Conservation (phyloP, 2,113 vertebrate species). For the Odontesthes bonariensis region DNA sequence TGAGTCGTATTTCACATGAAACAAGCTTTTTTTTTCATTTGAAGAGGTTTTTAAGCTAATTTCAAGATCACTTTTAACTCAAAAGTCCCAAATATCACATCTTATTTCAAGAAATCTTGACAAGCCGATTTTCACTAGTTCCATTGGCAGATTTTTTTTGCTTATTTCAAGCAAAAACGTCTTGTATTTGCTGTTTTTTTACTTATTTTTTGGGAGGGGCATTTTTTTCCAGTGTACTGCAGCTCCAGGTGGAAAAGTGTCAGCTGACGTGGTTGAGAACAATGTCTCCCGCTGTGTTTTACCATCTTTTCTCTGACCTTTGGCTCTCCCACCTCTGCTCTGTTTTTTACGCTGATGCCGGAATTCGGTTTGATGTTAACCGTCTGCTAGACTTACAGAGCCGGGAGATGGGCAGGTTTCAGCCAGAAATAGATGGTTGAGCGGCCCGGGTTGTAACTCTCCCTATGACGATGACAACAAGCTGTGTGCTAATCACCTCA, state of each 20-base stretch:
- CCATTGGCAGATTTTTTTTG: no score
- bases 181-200: no score
- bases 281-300: not conserved
- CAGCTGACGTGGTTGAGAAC: slow-evolving; percentile 14
- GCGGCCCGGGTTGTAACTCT: slow-evolving; percentile 27
- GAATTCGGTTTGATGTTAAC: slow-evolving; percentile 4
- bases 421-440: slow-evolving; percentile 45
- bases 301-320: slow-evolving; percentile 25
- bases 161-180: no score
- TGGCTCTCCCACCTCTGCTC: slow-evolving; percentile 16
- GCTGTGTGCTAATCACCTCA: not conserved
- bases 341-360: slow-evolving; percentile 29
- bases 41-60: no score
- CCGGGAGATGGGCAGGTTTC: slow-evolving; percentile 10
- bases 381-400: not conserved
- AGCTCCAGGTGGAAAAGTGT: not conserved
- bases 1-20: no score
- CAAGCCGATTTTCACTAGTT: no score
- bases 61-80: no score
- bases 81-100: no score
- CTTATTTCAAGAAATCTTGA: no score
- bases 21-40: no score
- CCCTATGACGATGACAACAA: slow-evolving; percentile 26
- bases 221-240: no score
- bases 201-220: no score